These are phyloP conservation scores for Ommatoiulus sabulosus DNA, from an alignment of 2,888 invertebrate species.

Conservation along the genomic window DNA sequence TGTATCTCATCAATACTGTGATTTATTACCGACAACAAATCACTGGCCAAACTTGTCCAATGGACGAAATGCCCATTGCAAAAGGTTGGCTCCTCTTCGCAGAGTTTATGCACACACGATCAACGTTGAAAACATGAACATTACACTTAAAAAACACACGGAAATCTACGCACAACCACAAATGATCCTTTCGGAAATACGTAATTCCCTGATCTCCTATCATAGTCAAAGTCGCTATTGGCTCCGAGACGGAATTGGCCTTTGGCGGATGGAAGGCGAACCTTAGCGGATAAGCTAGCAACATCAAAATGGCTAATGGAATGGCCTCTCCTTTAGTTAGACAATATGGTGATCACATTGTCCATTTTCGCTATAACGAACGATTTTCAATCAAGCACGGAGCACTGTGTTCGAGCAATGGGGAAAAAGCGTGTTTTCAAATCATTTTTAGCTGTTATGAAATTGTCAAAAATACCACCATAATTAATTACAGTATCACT, in stretches of 20 bases:
- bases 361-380: neutral
- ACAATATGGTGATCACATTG: too few species aligned
- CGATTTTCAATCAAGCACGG: too few species aligned
- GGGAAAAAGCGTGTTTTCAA: neutral
- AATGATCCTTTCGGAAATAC: neutral
- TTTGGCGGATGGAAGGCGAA: neutral
- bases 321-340: too few species aligned
- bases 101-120: neutral
- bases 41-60: neutral
- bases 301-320: neutral
- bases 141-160: conserved; percentile 22
- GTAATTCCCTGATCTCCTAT: neutral
- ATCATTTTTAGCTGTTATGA: too few species aligned
- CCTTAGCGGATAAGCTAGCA: neutral
- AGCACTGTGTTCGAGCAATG: neutral
- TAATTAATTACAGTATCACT: too few species aligned
- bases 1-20: neutral
- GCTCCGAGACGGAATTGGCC: neutral
- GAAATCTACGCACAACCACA: neutral
- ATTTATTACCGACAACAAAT: neutral
- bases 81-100: neutral
- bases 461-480: too few species aligned
- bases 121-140: conserved; percentile 29
- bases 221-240: neutral
- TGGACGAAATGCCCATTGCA: neutral